Evolutionary conservation across 2,888 invertebrate species (phyloP).

Genomic region (Cheilosia urbana): DNA sequence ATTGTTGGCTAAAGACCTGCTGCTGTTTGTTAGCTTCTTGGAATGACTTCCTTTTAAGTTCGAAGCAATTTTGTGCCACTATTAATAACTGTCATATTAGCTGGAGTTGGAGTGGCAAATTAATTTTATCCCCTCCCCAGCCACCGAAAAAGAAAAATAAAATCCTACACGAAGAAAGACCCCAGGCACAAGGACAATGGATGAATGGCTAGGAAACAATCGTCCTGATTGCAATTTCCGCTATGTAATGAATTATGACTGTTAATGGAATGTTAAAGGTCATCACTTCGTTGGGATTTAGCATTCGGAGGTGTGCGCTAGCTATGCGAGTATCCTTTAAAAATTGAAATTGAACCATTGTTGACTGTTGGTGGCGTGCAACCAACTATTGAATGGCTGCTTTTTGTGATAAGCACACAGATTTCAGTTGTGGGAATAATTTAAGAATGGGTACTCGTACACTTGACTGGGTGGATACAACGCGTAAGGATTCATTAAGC

Average conservation of each 20-base stretch:
- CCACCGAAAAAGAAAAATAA: neutral
- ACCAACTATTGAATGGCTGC: constrained; percentile 2
- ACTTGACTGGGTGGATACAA: neutral
- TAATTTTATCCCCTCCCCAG: constrained; percentile 34
- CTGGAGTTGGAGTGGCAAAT: constrained; percentile 61
- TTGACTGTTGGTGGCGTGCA: constrained; percentile 1
- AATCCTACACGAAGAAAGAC: neutral
- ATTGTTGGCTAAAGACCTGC: constrained; percentile 35
- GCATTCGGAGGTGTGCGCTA: neutral
- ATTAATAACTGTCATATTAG: constrained; percentile 73
- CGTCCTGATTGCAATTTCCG: constrained; percentile 64
- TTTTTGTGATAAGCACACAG: neutral
- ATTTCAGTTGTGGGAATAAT: neutral
- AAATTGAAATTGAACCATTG: too few relatives aligned
- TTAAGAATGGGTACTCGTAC: neutral
- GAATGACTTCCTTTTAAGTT: constrained; percentile 43
- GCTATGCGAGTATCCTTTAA: neutral
- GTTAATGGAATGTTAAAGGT: constrained; percentile 20
- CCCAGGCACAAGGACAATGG: constrained; percentile 29
- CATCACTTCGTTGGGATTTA: constrained; percentile 47
- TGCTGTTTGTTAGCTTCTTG: constrained; percentile 1
- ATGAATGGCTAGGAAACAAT: constrained; percentile 54
- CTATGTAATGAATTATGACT: constrained; percentile 47
- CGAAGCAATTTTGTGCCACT: constrained; percentile 60
- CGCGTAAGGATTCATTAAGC: constrained; percentile 40